phyloP scores from a whole-genome alignment of 35 echinoderm and acorn worm species.

The Acanthaster planci region DNA sequence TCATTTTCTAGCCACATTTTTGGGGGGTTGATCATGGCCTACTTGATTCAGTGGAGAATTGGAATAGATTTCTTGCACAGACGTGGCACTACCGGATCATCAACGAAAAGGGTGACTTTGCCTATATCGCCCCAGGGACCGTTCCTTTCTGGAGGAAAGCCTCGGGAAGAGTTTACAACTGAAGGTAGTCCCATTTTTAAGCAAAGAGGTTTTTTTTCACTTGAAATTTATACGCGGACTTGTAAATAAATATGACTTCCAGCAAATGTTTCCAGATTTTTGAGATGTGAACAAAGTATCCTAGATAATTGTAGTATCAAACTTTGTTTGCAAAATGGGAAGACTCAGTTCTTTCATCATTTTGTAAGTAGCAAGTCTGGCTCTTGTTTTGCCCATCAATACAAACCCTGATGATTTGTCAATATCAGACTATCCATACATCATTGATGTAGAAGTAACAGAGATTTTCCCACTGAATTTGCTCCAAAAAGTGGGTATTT shows the following conservation, averaged over 20 bases:
- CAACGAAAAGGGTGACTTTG: slow-evolving; percentile 42
- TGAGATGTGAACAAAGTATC: too few relatives aligned
- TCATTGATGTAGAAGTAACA: background rate
- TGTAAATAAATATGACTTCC: slow-evolving; percentile 47
- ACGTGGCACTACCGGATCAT: slow-evolving; percentile 10
- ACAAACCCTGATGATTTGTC: background rate
- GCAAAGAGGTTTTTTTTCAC: slow-evolving; percentile 44
- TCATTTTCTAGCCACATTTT: background rate
- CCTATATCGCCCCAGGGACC: slow-evolving; percentile 36
- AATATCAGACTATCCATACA: background rate
- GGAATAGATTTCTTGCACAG: too few relatives aligned
- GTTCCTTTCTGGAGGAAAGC: slow-evolving; percentile 38
- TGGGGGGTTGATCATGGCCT: background rate
- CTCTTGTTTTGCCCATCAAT: background rate
- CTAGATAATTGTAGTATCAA: background rate
- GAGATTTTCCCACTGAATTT: background rate
- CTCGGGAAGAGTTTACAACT: slow-evolving; percentile 41
- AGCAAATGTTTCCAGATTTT: background rate
- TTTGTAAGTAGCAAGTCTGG: background rate
- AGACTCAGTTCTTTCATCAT: background rate
- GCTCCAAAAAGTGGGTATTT: background rate
- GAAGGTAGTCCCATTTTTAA: slow-evolving; percentile 13
- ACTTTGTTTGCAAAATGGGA: background rate
- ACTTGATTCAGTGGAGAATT: too few relatives aligned
- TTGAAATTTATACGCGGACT: slow-evolving; percentile 37